Conservation (phyloP, 1,140 invertebrate genomes). For the Zaprionus gabonicus region DNA sequence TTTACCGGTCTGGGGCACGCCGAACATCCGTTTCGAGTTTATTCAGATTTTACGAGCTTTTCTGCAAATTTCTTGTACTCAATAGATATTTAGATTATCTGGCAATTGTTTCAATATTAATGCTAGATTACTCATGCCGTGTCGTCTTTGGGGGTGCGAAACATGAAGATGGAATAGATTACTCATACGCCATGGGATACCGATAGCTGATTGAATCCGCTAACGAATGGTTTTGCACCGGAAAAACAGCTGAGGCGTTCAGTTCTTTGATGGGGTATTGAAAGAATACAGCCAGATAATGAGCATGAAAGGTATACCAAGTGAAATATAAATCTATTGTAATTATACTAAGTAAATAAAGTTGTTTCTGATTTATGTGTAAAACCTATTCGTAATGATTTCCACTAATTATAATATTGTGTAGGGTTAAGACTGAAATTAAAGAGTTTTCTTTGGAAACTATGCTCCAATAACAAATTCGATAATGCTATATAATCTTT, state of each 20-base stretch:
- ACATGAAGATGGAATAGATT: slow-evolving; percentile 37
- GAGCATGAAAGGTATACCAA: slow-evolving; percentile 7
- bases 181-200: slow-evolving; percentile 39
- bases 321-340: slow-evolving; percentile 1
- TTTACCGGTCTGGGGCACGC: slow-evolving; percentile 37
- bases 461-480: no score
- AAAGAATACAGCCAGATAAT: slow-evolving; percentile 21
- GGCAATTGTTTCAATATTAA: slow-evolving; percentile 60
- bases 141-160: slow-evolving; percentile 9
- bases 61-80: slow-evolving; percentile 34
- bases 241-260: slow-evolving; percentile 28
- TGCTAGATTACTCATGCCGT: slow-evolving; percentile 62
- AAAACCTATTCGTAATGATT: no score
- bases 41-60: slow-evolving; percentile 59
- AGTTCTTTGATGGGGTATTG: slow-evolving; percentile 23
- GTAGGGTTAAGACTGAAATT: no score
- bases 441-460: no score
- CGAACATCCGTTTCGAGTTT: slow-evolving; percentile 50
- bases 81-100: slow-evolving; percentile 42
- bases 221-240: slow-evolving; percentile 35
- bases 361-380: no score
- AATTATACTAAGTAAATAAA: not conserved
- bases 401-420: no score
- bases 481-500: no score
- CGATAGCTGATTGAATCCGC: slow-evolving; percentile 39